Base-by-base conservation (phyloP, 2,113 vertebrate genomes). In the Paratilapia polleni region DNA sequence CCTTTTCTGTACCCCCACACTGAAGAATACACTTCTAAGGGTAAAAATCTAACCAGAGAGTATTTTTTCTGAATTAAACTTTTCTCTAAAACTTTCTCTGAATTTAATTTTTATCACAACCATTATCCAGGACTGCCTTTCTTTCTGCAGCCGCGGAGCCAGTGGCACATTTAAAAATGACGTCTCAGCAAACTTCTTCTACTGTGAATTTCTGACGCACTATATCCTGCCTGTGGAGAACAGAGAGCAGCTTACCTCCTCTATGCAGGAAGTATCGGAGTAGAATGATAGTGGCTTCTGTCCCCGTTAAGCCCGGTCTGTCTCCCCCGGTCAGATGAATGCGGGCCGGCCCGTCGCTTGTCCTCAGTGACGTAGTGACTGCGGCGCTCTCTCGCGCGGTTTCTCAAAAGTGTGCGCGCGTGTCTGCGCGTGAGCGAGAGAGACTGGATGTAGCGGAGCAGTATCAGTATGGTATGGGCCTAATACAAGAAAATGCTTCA, bases 291-390 rank as follows among this genome's bases (percentile, higher is more conserved):
- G 59, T 34, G 81, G 41, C 79, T 84, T 24, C n/a, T 80, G 24
- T 4, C 68, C 43, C 20, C 2, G 54, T 36, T 62, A 2, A 70
- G 60, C 28, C 36, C 63, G 47, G 20, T 77, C 14, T 14, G 66
- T 77, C 62, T 0, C 31, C 43, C 24, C 59, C 20, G 14, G 56
- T 86, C 70, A 24, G 64, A 77, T 24, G 24, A 59, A 78, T 17
- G 77, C 85, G n/a, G 56, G 59, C 60, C 8, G 88, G 86, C 85
- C 88, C 52, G 85, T 88, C 85, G 85, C 85, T 85, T 76, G 82
- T 88, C 84, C 74, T 83, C 47, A 17, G 57, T 94, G 93, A 95
- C 91, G 91, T 80, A 88, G 75, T 43, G 73, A 82, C 87, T 88
- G 90, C 89, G 54, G 86, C 68, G 75, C 60, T 54, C 63, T 28